Conservation (phyloP, 1,140 invertebrate genomes). For the Stegodyphus dumicola region DNA sequence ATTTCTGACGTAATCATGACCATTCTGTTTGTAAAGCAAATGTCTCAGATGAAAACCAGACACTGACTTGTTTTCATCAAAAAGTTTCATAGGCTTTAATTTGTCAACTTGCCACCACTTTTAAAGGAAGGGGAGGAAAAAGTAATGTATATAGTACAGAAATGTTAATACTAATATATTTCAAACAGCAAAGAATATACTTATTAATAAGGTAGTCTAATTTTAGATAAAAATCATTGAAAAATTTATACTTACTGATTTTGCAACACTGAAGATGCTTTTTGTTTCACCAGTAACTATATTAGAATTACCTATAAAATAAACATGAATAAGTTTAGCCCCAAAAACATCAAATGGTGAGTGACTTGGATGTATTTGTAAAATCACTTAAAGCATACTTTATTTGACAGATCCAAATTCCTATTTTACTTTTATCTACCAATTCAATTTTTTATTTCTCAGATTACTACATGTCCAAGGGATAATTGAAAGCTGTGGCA, state of each 20-base stretch:
- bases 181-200: too few relatives aligned
- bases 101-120: slow-evolving; percentile 93
- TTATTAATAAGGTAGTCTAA: too few relatives aligned
- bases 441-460: too few relatives aligned
- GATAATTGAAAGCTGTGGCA: too few relatives aligned
- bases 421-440: too few relatives aligned
- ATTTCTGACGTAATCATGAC: slow-evolving; percentile 76
- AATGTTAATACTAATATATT: neutral
- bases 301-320: slow-evolving; percentile 68
- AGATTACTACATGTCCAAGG: too few relatives aligned
- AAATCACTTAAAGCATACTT: too few relatives aligned
- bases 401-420: too few relatives aligned
- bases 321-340: neutral
- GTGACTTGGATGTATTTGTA: too few relatives aligned
- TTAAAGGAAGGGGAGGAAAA: slow-evolving; percentile 29
- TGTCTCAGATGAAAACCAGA: slow-evolving; percentile 86
- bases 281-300: slow-evolving; percentile 71
- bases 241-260: slow-evolving; percentile 68
- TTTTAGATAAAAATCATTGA: neutral
- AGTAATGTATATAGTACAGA: neutral
- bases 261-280: slow-evolving; percentile 71
- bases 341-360: too few relatives aligned
- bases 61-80: slow-evolving; percentile 88
- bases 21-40: slow-evolving; percentile 83
- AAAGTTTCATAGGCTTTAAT: slow-evolving; percentile 86